These are phyloP conservation scores for Calliopum simillimum DNA, from an alignment of 2,888 invertebrate genomes.

Conservation along the genomic window DNA sequence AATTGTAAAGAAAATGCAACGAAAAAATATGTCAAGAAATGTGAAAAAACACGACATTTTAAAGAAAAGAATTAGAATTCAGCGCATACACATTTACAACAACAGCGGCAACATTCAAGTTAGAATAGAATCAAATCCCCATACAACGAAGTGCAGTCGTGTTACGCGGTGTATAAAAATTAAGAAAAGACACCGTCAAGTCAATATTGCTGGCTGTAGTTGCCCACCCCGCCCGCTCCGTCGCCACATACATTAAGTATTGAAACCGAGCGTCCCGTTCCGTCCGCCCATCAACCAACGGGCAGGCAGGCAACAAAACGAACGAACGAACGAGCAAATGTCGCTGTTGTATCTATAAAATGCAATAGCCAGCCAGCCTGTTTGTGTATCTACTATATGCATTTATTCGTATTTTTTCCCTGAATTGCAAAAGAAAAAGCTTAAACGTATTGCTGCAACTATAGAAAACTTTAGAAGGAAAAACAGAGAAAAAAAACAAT, in stretches of 20 bases:
- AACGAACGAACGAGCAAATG: no score
- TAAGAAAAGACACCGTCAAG: no score
- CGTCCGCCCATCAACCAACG: no score
- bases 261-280: no score
- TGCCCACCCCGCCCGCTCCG: no score
- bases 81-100: conserved; percentile 8
- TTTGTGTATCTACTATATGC: conserved; percentile 27
- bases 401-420: conserved; percentile 12
- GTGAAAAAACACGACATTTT: conserved; percentile 5
- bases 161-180: no score
- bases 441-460: background rate
- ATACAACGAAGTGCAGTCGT: no score
- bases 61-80: conserved; percentile 21
- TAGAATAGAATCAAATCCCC: no score
- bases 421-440: background rate
- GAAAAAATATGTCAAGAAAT: background rate
- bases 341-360: conserved; percentile 23
- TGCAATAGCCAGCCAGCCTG: conserved; percentile 12
- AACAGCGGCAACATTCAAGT: background rate
- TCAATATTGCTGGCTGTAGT: no score
- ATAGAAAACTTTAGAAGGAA: background rate
- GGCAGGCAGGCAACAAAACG: no score
- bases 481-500: background rate
- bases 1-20: background rate
- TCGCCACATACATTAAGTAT: no score